phyloP scores from a whole-genome alignment of 1,140 invertebrate genomes.

The Drosophila subpulchrella region DNA sequence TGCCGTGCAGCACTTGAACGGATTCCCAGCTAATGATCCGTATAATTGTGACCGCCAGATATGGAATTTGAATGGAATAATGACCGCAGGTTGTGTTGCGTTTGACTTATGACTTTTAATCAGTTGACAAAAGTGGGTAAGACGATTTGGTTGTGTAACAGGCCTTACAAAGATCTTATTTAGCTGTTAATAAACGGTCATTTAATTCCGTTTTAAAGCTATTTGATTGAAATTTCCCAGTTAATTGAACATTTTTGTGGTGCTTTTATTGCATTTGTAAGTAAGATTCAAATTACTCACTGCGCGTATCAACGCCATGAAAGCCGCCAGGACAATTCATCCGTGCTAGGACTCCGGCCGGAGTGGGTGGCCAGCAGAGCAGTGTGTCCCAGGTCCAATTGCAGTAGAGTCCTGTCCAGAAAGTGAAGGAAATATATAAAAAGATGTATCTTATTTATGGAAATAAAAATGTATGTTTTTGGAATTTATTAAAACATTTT shows the following conservation, averaged over 20 bases:
- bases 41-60: slow-evolving; percentile 22
- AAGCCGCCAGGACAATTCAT: slow-evolving; percentile 88
- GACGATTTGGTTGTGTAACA: background rate
- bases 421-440: background rate
- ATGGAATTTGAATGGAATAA: background rate
- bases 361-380: slow-evolving; percentile 92
- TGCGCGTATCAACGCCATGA: slow-evolving; percentile 89
- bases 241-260: background rate
- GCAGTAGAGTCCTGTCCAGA: slow-evolving; percentile 86
- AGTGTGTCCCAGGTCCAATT: slow-evolving; percentile 89
- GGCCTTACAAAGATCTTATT: background rate
- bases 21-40: slow-evolving; percentile 39
- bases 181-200: too few relatives aligned
- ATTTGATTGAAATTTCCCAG: background rate
- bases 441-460: too few relatives aligned
- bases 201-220: too few relatives aligned
- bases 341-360: slow-evolving; percentile 86
- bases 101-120: background rate
- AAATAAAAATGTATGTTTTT: too few relatives aligned
- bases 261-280: too few relatives aligned
- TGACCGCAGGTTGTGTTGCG: background rate
- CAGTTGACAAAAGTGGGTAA: background rate
- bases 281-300: slow-evolving; percentile 86
- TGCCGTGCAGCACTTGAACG: slow-evolving; percentile 31
- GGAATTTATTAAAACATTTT: too few relatives aligned